A percentile compares a stretch with the other conserved stretches of the same genome.
These are phyloP conservation scores for Pachycephala philippinensis DNA, from an alignment of 2,113 vertebrate species.

Conservation along the genomic window DNA sequence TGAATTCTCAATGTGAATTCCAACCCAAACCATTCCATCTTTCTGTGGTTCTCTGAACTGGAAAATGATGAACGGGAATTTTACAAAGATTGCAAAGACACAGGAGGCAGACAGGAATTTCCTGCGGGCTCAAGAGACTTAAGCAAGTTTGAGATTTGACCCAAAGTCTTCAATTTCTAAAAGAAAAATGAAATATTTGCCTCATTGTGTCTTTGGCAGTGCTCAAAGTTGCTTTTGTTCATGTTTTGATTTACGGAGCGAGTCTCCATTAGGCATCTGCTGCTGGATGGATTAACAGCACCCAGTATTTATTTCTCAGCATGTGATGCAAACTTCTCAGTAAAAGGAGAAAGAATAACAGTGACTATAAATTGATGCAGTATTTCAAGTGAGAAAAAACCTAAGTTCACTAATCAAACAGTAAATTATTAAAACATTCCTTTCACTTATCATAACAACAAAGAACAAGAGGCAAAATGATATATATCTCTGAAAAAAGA, in stretches of 20 bases:
- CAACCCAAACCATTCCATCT: background rate
- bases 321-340: background rate
- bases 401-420: background rate
- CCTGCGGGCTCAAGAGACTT: background rate
- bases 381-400: background rate
- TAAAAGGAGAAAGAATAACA: background rate
- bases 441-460: background rate
- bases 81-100: background rate
- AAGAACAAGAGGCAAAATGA: background rate
- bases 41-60: background rate
- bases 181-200: background rate
- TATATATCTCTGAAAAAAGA: background rate
- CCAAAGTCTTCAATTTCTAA: background rate
- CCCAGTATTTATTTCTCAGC: constrained; percentile 20
- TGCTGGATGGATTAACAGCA: constrained; percentile 45
- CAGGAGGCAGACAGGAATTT: background rate
- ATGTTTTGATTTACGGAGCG: constrained; percentile 26
- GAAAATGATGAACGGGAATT: background rate
- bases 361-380: background rate
- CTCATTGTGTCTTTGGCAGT: background rate
- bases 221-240: constrained; percentile 29
- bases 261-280: constrained; percentile 36
- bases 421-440: constrained; percentile 19
- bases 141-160: background rate
- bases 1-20: no score